Percentiles rank a stretch among this genome's conserved stretches.
Conservation (phyloP, 2,888 invertebrate species). For the Acleris emargana region DNA sequence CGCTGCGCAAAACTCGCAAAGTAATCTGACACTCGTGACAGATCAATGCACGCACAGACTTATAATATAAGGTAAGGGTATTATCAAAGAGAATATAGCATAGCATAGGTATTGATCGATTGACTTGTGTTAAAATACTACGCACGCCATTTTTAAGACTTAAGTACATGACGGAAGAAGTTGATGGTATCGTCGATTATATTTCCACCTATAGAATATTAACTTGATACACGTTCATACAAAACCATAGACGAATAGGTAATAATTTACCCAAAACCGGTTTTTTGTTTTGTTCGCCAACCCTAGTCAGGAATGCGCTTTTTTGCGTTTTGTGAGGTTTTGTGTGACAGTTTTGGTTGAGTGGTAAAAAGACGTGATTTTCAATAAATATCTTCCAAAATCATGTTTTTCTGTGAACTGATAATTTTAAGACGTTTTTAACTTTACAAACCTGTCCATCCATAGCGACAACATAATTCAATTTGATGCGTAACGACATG, state of each 20-base stretch:
- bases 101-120: too few relatives aligned
- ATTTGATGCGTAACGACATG: slow-evolving; percentile 62
- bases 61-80: too few relatives aligned
- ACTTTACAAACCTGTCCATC: slow-evolving; percentile 36
- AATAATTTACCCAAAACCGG: slow-evolving; percentile 9
- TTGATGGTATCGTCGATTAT: too few relatives aligned
- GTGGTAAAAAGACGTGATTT: slow-evolving; percentile 25
- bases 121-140: too few relatives aligned
- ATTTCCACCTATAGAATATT: too few relatives aligned
- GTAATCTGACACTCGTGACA: too few relatives aligned
- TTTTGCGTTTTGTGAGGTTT: slow-evolving; percentile 36
- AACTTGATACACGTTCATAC: background rate
- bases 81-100: too few relatives aligned
- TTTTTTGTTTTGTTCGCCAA: slow-evolving; percentile 12
- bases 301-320: slow-evolving; percentile 34
- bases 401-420: slow-evolving; percentile 21
- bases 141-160: too few relatives aligned
- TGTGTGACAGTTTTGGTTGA: slow-evolving; percentile 35
- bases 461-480: slow-evolving; percentile 60
- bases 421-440: background rate
- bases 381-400: slow-evolving; percentile 7
- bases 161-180: too few relatives aligned
- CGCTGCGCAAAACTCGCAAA: too few relatives aligned
- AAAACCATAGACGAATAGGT: slow-evolving; percentile 18
- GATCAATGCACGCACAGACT: too few relatives aligned